A percentile compares a stretch with the other conserved stretches of the same genome.
phyloP scores from a whole-genome alignment of 2,888 invertebrate genomes.

The Uloborus plumipes region DNA sequence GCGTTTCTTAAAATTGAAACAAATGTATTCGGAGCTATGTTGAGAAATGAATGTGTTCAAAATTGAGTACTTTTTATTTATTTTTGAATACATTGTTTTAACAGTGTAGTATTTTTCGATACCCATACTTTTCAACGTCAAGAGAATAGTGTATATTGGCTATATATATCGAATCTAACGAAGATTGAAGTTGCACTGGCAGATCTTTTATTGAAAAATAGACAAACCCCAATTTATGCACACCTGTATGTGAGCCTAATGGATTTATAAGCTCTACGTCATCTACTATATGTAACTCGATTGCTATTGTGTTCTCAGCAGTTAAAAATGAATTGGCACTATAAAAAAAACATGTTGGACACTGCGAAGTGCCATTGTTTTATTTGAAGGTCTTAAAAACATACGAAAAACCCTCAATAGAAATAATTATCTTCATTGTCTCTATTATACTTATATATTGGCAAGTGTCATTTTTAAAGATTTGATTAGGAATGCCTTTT shows the following conservation, averaged over 20 bases:
- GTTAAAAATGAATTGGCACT: not conserved
- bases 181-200: not conserved
- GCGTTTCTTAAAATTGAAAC: no score
- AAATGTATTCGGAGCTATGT: no score
- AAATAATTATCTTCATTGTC: no score
- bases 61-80: no score
- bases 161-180: not conserved
- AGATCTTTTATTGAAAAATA: slow-evolving; percentile 8
- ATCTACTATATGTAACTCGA: slow-evolving; percentile 9
- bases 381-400: no score
- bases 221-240: slow-evolving; percentile 22
- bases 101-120: slow-evolving; percentile 12
- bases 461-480: no score
- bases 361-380: no score
- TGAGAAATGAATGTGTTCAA: no score
- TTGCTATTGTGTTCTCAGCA: slow-evolving; percentile 1
- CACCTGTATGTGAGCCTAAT: slow-evolving; percentile 18
- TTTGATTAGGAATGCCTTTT: no score
- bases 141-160: slow-evolving; percentile 21
- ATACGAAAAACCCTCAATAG: no score
- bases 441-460: no score
- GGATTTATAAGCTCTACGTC: slow-evolving; percentile 16
- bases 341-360: not conserved
- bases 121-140: slow-evolving; percentile 19
- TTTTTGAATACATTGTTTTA: no score